Evolutionary conservation across 2,888 invertebrate species (phyloP).

Genomic region (Alsophila aescularia): DNA sequence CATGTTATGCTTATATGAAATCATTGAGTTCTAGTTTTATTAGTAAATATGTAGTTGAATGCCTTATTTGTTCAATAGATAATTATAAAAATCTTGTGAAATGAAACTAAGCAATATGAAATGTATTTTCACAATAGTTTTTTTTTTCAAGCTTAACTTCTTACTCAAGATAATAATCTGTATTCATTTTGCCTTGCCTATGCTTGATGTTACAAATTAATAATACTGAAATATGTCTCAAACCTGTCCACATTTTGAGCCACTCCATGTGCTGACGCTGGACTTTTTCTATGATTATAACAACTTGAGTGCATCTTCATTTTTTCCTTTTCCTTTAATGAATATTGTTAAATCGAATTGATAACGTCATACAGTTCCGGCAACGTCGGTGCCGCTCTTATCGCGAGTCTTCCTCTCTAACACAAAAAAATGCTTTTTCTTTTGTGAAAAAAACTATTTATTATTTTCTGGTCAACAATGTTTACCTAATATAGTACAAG

Average conservation of each 20-base stretch:
- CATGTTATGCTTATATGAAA: not conserved
- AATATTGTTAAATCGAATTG: too few relatives aligned
- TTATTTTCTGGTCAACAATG: constrained; percentile 37
- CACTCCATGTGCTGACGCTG: not conserved
- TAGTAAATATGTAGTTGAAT: constrained; percentile 23
- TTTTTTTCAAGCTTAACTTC: not conserved
- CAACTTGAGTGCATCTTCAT: too few relatives aligned
- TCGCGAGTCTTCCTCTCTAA: too few relatives aligned
- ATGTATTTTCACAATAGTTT: not conserved
- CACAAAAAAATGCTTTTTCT: not conserved
- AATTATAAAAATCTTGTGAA: constrained; percentile 5
- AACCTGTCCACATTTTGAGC: not conserved
- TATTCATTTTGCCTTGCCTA: not conserved
- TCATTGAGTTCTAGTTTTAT: constrained; percentile 11
- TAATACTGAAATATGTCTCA: too few relatives aligned
- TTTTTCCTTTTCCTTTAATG: too few relatives aligned
- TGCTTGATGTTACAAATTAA: too few relatives aligned
- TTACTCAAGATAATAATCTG: not conserved
- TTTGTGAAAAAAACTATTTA: not conserved
- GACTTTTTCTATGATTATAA: too few relatives aligned
- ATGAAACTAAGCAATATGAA: constrained; percentile 6
- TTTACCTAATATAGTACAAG: constrained; percentile 60
- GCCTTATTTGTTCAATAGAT: constrained; percentile 16
- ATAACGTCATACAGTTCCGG: too few relatives aligned
- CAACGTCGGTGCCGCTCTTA: too few relatives aligned